These are phyloP conservation scores for Alviniconcha marisindica DNA, from an alignment of 1,140 invertebrate genomes.

Conservation along the genomic window DNA sequence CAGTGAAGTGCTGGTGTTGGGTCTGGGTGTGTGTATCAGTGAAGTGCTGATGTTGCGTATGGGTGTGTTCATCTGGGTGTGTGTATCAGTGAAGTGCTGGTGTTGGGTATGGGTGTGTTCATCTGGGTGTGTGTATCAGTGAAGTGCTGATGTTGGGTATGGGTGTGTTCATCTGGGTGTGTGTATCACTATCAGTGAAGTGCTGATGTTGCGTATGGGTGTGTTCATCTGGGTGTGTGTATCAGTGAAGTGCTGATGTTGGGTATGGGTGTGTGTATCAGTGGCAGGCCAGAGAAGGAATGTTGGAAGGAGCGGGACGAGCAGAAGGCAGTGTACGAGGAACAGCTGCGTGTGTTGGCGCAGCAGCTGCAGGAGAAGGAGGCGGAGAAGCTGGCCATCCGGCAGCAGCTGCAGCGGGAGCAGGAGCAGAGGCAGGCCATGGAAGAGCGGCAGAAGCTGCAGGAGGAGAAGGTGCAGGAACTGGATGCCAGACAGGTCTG, in stretches of 20 bases:
- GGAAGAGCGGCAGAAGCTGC: conserved; percentile 60
- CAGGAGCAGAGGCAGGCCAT: conserved; percentile 55
- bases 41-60: too few relatives aligned
- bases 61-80: too few relatives aligned
- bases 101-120: too few relatives aligned
- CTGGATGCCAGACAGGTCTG: conserved; percentile 58
- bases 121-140: too few relatives aligned
- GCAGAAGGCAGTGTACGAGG: not conserved
- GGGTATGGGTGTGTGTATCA: not conserved
- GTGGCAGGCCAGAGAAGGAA: not conserved
- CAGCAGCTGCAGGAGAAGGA: conserved; percentile 79
- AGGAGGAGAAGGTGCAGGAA: conserved; percentile 44
- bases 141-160: too few relatives aligned
- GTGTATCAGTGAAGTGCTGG: too few relatives aligned
- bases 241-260: not conserved
- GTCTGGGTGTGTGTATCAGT: too few relatives aligned
- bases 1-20: too few relatives aligned
- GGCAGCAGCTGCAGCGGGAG: conserved; percentile 60
- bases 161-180: too few relatives aligned
- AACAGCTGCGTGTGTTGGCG: conserved; percentile 54
- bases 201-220: too few relatives aligned
- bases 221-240: too few relatives aligned
- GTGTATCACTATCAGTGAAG: too few relatives aligned
- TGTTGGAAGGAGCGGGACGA: not conserved
- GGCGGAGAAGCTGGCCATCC: conserved; percentile 44